These are phyloP conservation scores for Alligator mississippiensis DNA, from an alignment of 2,113 vertebrate genomes.

Conservation along the genomic window DNA sequence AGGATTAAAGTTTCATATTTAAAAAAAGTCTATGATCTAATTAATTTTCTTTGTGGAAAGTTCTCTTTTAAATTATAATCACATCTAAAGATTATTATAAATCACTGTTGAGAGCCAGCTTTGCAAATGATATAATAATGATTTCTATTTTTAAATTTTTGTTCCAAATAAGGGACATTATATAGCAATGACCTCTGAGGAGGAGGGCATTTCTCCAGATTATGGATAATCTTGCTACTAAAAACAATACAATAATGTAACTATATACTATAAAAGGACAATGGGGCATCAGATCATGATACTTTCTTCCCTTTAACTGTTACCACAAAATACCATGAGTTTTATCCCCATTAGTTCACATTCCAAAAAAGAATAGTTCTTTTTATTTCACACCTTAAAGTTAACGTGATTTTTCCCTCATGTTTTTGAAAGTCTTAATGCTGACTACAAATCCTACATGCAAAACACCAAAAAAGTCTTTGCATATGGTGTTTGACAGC, in stretches of 20 bases:
- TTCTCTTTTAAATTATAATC: conserved; percentile 39
- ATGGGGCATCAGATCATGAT: neutral
- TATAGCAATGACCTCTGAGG: conserved; percentile 8
- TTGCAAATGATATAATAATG: conserved; percentile 49
- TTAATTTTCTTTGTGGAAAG: conserved; percentile 40
- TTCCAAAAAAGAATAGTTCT: accelerated
- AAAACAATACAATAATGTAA: conserved; percentile 17
- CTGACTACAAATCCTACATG: neutral
- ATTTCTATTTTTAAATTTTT: conserved; percentile 49
- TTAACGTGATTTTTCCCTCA: neutral
- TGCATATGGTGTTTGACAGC: neutral
- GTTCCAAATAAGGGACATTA: conserved; percentile 38
- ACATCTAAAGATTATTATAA: conserved; percentile 29
- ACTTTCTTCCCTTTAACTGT: neutral
- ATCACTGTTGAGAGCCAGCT: conserved; percentile 33
- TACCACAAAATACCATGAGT: conserved; percentile 5
- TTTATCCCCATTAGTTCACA: neutral
- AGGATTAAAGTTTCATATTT: conserved; percentile 19
- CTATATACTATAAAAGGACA: conserved; percentile 12
- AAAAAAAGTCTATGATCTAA: conserved; percentile 45
- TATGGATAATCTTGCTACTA: conserved; percentile 32
- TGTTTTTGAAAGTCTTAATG: neutral
- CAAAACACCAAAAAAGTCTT: too few relatives aligned
- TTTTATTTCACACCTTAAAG: neutral
- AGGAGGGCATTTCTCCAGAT: conserved; percentile 26